Percentiles rank a stretch among this genome's conserved stretches.
Conservation (phyloP, 1,140 invertebrate species). For the Bombus waltoni region DNA sequence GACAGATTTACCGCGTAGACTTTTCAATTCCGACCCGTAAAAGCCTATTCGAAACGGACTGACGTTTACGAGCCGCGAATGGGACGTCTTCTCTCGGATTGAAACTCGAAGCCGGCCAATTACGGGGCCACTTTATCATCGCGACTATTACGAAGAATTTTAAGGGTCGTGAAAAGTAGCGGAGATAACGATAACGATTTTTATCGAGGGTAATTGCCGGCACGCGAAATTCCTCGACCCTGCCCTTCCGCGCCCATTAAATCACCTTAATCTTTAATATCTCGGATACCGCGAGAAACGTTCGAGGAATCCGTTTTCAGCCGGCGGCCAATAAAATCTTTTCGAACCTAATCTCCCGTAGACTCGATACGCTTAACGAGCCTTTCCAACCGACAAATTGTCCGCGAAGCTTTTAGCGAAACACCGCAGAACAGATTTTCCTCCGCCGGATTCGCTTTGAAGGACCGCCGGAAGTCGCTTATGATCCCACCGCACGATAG, state of each 20-base stretch:
- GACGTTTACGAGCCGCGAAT: no score
- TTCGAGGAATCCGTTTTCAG: background rate
- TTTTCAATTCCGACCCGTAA: no score
- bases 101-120: slow-evolving; percentile 30
- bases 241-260: background rate
- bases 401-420: no score
- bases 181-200: slow-evolving; percentile 38
- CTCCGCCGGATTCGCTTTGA: background rate
- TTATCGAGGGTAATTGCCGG: slow-evolving; percentile 25
- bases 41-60: no score
- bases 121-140: slow-evolving; percentile 40
- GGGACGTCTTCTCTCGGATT: background rate
- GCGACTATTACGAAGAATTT: slow-evolving; percentile 36
- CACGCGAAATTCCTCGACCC: slow-evolving; percentile 25
- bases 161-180: background rate
- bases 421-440: background rate
- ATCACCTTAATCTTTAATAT: slow-evolving; percentile 53
- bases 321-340: background rate
- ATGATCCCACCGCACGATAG: background rate
- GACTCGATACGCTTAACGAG: slow-evolving; percentile 30
- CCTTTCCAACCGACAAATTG: slow-evolving; percentile 5
- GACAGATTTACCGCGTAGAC: no score
- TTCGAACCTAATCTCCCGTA: background rate
- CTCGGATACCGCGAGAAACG: slow-evolving; percentile 16
- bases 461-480: background rate